These are phyloP conservation scores for Oligia fasciuncula DNA, from an alignment of 2,888 invertebrate species.

Conservation along the genomic window DNA sequence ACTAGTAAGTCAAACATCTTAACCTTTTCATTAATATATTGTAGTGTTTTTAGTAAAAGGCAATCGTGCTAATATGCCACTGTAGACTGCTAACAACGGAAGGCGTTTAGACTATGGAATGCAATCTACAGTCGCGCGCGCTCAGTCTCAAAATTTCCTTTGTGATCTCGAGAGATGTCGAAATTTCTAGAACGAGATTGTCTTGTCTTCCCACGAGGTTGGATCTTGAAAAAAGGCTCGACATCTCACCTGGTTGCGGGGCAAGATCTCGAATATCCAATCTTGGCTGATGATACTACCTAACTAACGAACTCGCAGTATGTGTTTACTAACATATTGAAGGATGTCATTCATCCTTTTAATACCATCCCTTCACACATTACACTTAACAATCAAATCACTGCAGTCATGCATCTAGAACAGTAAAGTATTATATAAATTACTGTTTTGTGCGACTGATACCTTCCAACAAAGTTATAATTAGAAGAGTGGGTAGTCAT, in stretches of 20 bases:
- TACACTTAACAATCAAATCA: neutral
- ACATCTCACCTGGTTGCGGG: neutral
- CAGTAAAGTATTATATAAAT: neutral
- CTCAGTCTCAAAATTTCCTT: too few species aligned
- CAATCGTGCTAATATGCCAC: neutral
- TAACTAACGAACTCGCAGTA: neutral
- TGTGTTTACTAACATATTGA: neutral
- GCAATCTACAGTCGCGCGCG: neutral
- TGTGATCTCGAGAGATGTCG: too few species aligned
- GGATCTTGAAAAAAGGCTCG: neutral
- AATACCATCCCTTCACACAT: neutral
- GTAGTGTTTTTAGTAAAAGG: conserved; percentile 12
- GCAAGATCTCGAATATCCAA: neutral
- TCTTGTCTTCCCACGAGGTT: neutral
- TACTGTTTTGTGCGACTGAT: neutral
- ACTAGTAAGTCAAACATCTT: conserved; percentile 46
- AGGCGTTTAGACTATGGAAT: neutral
- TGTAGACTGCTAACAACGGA: too few species aligned
- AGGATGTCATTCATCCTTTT: neutral
- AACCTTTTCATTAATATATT: conserved; percentile 23
- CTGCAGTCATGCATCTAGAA: neutral
- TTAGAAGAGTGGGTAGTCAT: neutral
- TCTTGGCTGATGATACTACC: neutral
- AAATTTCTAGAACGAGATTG: too few species aligned
- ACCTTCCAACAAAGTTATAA: neutral